These are phyloP conservation scores for Drosophila pegasa DNA, from an alignment of 2,888 invertebrate genomes.

Conservation along the genomic window DNA sequence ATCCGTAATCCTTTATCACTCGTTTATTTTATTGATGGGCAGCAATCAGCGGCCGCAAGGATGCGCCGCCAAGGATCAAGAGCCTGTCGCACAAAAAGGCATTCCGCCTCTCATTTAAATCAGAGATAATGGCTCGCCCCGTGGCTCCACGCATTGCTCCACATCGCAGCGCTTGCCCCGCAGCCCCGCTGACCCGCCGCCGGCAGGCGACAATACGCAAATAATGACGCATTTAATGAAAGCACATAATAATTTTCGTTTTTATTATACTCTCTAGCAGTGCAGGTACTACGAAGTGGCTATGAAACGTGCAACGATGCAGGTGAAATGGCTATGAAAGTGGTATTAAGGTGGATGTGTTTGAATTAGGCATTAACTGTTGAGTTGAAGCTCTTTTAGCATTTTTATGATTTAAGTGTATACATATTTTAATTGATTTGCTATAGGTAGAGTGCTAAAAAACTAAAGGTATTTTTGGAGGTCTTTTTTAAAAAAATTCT, in stretches of 20 bases:
- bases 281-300: background rate
- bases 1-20: conserved; percentile 57
- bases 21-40: conserved; percentile 65
- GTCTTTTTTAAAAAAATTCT: too few relatives aligned
- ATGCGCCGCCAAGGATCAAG: conserved; percentile 31
- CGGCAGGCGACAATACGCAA: conserved; percentile 64
- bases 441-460: too few relatives aligned
- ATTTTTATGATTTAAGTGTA: too few relatives aligned
- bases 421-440: too few relatives aligned
- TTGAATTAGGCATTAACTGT: background rate
- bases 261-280: background rate
- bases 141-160: conserved; percentile 16
- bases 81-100: conserved; percentile 22
- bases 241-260: conserved; percentile 48
- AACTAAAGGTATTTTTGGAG: too few relatives aligned
- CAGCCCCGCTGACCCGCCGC: conserved; percentile 5
- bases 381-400: too few relatives aligned
- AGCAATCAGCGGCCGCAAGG: conserved; percentile 47
- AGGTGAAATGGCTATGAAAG: background rate
- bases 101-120: conserved; percentile 45
- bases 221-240: conserved; percentile 76
- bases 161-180: conserved; percentile 1
- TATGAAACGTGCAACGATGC: background rate
- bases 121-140: conserved; percentile 44
- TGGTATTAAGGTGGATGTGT: background rate